A percentile compares a stretch with the other conserved stretches of the same genome.
These are phyloP conservation scores for Apostichopus japonicus DNA, from an alignment of 35 echinoderm and acorn worm genomes.

Conservation along the genomic window DNA sequence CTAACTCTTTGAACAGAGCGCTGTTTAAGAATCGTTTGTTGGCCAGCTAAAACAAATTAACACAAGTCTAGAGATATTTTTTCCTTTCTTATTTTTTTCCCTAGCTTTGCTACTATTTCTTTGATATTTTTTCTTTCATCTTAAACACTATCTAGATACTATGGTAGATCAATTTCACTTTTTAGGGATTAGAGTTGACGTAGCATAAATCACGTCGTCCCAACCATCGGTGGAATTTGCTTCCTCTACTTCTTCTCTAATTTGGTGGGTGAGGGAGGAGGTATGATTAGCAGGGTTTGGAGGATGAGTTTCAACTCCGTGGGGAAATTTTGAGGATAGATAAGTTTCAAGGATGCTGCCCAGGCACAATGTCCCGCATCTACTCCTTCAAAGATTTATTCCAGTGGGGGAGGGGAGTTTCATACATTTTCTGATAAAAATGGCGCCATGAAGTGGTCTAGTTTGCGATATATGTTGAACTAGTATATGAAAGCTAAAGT, in stretches of 20 bases:
- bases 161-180: background rate
- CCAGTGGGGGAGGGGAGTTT: too few relatives aligned
- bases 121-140: background rate
- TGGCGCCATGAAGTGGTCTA: background rate
- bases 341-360: background rate
- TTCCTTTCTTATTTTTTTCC: too few relatives aligned
- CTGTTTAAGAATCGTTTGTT: too few relatives aligned
- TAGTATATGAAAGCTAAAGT: too few relatives aligned
- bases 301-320: background rate
- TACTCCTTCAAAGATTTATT: background rate
- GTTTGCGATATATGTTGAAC: background rate
- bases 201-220: background rate
- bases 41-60: too few relatives aligned
- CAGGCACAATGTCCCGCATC: background rate
- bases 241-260: background rate
- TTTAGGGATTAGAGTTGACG: background rate
- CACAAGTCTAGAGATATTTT: too few relatives aligned
- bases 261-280: background rate
- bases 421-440: background rate
- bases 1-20: too few relatives aligned
- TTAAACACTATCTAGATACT: background rate
- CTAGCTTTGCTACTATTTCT: too few relatives aligned
- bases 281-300: background rate
- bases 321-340: background rate
- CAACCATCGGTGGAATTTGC: background rate